Base-by-base conservation (phyloP, 2,888 invertebrate genomes). In the Leptothorax acervorum region DNA sequence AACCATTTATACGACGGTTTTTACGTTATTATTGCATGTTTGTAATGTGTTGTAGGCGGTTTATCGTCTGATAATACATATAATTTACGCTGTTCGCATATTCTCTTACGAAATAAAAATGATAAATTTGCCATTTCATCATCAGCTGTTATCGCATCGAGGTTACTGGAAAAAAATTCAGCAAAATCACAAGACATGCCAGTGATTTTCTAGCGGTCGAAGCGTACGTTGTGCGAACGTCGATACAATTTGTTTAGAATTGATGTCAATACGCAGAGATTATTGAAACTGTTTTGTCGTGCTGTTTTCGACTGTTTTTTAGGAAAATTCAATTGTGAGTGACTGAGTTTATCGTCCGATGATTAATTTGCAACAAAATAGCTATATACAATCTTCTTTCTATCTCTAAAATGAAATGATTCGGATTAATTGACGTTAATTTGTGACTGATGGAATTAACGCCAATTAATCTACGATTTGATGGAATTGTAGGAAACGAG, bases 191-290 rank as follows among this genome's bases (percentile, higher is more conserved):
- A 11, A 18, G 35, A 51, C 5, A 35, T 31, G 15, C 35, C 75
- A 63, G 35, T 63, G 23, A 63, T 75, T 63, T 75, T 75, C 23
- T 35, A 23, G 35, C 23, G 11, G 35, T 63, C 18, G 23, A 75
- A 23, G 48, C 9, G 31, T 60, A 35, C 45, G 42, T 15, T 63
- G 65, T 35, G 35, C 18, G n/a, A 39, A 63, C 18, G 45, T 75
- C 12, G 23, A 75, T 75, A 48, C 48, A 42, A 39, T 39, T n/a
- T 9, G 31, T 60, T 15, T 15, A 48, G 11, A 63, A n/a, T 51
- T 35, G 35, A 23, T 63, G 35, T 62, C n/a, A 15, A n/a, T 45
- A 15, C 60, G 15, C 35, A 8, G n/a, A 15, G n/a, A 74, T 48
- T 60, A 31, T 42, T 9, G 45, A 62, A n/a, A 18, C n/a, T 62